Base-by-base conservation (phyloP, 2,888 invertebrate species). In the Protophormia terraenovae region DNA sequence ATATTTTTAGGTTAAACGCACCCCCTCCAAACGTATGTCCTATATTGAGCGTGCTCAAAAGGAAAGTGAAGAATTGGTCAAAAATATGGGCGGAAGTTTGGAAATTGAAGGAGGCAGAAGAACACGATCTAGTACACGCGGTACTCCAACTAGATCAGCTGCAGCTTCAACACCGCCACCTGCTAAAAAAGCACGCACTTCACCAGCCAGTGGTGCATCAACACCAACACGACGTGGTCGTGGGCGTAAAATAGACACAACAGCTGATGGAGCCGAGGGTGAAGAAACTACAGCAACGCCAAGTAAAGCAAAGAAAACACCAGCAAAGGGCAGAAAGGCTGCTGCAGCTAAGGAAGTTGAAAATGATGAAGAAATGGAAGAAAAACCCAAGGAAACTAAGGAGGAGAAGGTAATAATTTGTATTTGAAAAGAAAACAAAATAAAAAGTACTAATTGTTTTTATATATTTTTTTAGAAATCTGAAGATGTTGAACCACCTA, bases 11-110 rank as follows among this genome's bases (percentile, higher is more conserved):
- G 88, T 89, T 77, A 93, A 93, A 88, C 89, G 92, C 32, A 92
- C 92, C 2, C 92, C 92, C 53, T 89, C 90, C 2, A 93, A 92
- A 87, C 91, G 93, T 2, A 89, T 90, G 83, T 90, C 93, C 7
- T 91, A 90, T 32, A 90, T 92, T 84, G 92, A 93, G 87, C 89
- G 91, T n/a, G 92, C 92, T 62, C 92, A 92, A 82, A 90, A 90
- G 12, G 93, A 93, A 88, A 93, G 92, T 58, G 93, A 92, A 80
- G 92, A 92, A 69, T 87, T 93, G 14, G 91, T 93, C 0, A 91
- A 92, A 77, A 92, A 89, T 29, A 90, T 93, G 90, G 93, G 93
- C n/a, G 92, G 92, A 14, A 91, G 88, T 41, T 72, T 92, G 41
- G 92, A 92, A 72, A 86, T 92, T 29, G 92, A 91, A 69, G 92